Base-by-base conservation (phyloP, 2,113 vertebrate species). In the Steatornis caripensis region DNA sequence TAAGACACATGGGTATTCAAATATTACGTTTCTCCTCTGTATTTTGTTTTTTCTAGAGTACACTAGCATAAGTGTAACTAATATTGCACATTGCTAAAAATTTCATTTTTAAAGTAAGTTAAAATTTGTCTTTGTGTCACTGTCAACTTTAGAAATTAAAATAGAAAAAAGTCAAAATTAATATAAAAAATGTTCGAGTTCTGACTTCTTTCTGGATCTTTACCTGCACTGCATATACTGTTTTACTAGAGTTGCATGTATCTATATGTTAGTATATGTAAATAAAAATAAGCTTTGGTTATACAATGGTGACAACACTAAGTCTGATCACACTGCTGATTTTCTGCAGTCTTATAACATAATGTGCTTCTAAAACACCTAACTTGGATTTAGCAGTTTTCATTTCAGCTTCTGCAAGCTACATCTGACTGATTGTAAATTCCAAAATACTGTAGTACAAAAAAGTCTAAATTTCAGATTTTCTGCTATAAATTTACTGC, bases 11-110 rank as follows among this genome's bases (percentile, higher is more conserved):
- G 5, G 24, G 15, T 68, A 58, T 74, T 53, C 17, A 46, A 39
- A n/a, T 39, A 48, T 30, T 60, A 10, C 39, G 5, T 55, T 71
- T 55, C 12, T 1, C 1, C 1, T 54, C 2, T n/a, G 6, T 41
- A 3, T 37, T 60, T 53, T 23, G 5, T 71, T 49, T 41, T 49
- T 27, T 1, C 8, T 62, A 16, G 5, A 39, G 6, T 21, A 24
- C 10, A 64, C 27, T 75, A 24, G 22, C 37, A 11, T 18, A 80
- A 6, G 3, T 34, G 19, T 53, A 87, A 86, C 13, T 78, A 79
- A 51, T 58, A 84, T 66, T 81, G 78, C n/a, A 53, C 19, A 66
- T 14, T 27, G 12, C 7, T 70, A 29, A 36, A 86, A 91, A 84
- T 6, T 45, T 53, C 26, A 41, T 60, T 61, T 93, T 61, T 36